Evolutionary conservation across 2,888 invertebrate genomes (phyloP).

Genomic region (Bibio marci): DNA sequence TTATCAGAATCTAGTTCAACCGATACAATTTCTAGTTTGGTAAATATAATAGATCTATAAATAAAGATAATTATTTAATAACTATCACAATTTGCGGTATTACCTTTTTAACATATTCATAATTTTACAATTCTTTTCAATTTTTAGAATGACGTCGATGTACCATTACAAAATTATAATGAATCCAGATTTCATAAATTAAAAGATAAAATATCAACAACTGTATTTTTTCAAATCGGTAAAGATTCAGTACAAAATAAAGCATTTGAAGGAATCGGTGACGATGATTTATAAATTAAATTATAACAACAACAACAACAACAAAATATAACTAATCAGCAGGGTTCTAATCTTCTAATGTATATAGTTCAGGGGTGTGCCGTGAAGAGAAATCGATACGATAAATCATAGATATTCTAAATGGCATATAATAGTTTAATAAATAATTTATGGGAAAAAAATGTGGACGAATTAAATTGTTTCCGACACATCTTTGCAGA

Average conservation of each 20-base stretch:
- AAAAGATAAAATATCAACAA: slow-evolving; percentile 49
- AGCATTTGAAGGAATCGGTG: slow-evolving; percentile 89
- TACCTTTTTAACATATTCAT: background rate
- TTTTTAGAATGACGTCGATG: slow-evolving; percentile 42
- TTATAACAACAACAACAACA: no score
- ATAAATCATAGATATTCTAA: no score
- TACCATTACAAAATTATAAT: slow-evolving; percentile 19
- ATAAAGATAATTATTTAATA: background rate
- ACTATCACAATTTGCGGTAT: background rate
- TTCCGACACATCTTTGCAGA: no score
- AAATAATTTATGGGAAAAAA: no score
- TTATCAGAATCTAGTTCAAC: slow-evolving; percentile 15
- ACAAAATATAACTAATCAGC: no score
- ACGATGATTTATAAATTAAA: slow-evolving; percentile 61
- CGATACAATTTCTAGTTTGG: slow-evolving; percentile 15
- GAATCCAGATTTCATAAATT: slow-evolving; percentile 50
- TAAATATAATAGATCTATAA: slow-evolving; percentile 6
- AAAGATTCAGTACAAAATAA: slow-evolving; percentile 71
- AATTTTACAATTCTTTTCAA: slow-evolving; percentile 14
- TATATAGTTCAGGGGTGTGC: no score
- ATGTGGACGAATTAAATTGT: no score
- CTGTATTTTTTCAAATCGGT: slow-evolving; percentile 51
- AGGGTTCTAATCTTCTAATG: no score
- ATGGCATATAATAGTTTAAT: no score
- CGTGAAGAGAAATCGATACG: no score